Conservation (phyloP, 2,888 invertebrate species). For the Masnerella sp. region DNA sequence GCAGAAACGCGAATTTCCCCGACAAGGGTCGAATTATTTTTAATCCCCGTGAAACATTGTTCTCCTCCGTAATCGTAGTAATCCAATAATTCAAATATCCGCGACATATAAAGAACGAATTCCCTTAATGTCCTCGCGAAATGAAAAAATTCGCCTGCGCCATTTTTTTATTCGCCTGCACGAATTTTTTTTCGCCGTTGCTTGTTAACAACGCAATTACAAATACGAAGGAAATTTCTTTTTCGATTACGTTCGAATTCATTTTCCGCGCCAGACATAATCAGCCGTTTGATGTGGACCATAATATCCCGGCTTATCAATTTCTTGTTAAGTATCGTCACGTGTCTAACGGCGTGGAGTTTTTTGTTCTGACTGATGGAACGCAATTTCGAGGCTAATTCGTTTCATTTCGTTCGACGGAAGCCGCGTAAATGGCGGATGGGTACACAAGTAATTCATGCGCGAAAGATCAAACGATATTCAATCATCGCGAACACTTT, state of each 20-base stretch:
- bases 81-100: conserved; percentile 23
- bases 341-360: too few species aligned
- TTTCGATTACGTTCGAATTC: too few species aligned
- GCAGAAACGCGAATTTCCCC: not conserved
- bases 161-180: not conserved
- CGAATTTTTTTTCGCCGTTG: too few species aligned
- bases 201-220: conserved; percentile 8
- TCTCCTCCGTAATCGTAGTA: not conserved
- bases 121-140: not conserved
- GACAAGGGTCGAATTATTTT: conserved; percentile 9
- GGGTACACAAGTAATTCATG: conserved; percentile 7
- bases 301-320: too few species aligned
- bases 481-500: conserved; percentile 16
- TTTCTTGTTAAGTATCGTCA: too few species aligned
- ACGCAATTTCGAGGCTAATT: conserved; percentile 1
- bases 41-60: too few species aligned
- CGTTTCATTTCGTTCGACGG: conserved; percentile 1
- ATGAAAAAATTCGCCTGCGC: conserved; percentile 7
- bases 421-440: conserved; percentile 4
- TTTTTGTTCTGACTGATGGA: too few species aligned
- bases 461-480: conserved; percentile 34
- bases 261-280: too few species aligned
- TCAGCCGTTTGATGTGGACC: too few species aligned
- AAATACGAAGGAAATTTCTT: too few species aligned
- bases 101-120: conserved; percentile 6